These are phyloP conservation scores for Bilobella aurantiaca DNA, from an alignment of 1,140 invertebrate genomes.

Conservation along the genomic window DNA sequence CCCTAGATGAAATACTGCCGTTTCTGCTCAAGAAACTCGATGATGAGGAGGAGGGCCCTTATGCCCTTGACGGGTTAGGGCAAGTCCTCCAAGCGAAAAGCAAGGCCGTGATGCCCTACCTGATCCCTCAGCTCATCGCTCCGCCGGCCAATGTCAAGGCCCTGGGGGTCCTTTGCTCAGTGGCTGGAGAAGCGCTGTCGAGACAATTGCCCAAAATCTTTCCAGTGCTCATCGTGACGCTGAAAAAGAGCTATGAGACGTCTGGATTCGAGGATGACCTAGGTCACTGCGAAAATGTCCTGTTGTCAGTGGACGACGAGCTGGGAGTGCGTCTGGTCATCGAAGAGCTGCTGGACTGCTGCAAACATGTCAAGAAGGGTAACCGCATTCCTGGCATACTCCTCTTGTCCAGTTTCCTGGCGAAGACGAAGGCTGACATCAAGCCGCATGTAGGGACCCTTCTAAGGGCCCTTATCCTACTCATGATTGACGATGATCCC, in stretches of 20 bases:
- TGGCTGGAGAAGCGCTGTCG: conserved; percentile 84
- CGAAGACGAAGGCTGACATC: conserved; percentile 75
- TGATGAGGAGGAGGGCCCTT: conserved; percentile 61
- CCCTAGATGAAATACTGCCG: conserved; percentile 94
- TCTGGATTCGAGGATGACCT: conserved; percentile 46
- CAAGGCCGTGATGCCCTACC: conserved; percentile 83
- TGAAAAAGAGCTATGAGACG: conserved; percentile 57
- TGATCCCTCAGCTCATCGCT: conserved; percentile 85
- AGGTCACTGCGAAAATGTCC: conserved; percentile 67
- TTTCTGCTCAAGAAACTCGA: conserved; percentile 65
- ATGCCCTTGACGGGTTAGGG: conserved; percentile 81
- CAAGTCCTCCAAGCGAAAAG: conserved; percentile 97
- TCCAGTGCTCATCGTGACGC: conserved; percentile 71
- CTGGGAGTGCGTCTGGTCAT: conserved; percentile 75
- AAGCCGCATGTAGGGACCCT: conserved; percentile 77
- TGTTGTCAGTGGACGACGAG: conserved; percentile 79
- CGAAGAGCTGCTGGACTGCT: conserved; percentile 76
- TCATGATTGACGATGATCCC: conserved; percentile 70
- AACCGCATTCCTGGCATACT: conserved; percentile 66
- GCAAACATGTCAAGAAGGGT: conserved; percentile 50
- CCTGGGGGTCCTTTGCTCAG: conserved; percentile 78
- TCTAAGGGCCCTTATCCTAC: conserved; percentile 69
- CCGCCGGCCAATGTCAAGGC: conserved; percentile 73
- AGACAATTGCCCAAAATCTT: conserved; percentile 82
- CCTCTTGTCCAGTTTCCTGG: conserved; percentile 80